phyloP scores from a whole-genome alignment of 2,113 vertebrate species.

The Peucedramus taeniatus region DNA sequence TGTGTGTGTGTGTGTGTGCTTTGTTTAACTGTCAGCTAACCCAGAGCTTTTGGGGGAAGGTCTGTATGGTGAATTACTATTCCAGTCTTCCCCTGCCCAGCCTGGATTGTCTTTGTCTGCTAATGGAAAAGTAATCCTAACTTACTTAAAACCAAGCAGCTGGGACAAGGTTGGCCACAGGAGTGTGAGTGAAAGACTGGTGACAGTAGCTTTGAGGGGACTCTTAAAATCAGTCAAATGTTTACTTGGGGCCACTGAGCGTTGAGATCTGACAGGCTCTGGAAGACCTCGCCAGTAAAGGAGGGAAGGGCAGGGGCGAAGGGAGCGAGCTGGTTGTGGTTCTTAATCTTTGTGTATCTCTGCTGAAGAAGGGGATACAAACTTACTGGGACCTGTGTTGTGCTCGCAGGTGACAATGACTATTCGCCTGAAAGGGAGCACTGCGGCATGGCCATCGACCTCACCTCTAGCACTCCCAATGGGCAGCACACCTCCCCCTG shows the following conservation, averaged over 20 bases:
- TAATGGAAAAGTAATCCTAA: background rate
- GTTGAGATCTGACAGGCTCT: background rate
- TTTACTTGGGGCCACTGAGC: background rate
- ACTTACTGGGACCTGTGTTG: conserved; percentile 58
- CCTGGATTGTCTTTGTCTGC: background rate
- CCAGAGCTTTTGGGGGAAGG: background rate
- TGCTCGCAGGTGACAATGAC: conserved; percentile 91
- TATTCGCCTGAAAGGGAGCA: conserved; percentile 92
- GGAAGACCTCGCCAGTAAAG: background rate
- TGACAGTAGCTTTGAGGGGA: background rate
- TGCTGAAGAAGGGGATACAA: background rate
- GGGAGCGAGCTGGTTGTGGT: rapidly evolving
- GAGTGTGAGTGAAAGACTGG: background rate
- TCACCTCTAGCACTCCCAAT: conserved; percentile 89
- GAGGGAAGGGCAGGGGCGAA: background rate
- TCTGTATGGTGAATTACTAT: background rate
- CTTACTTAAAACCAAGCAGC: background rate
- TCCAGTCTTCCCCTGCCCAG: background rate
- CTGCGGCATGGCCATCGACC: conserved; percentile 86
- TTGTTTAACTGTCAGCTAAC: background rate
- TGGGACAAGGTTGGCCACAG: background rate
- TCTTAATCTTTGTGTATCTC: background rate
- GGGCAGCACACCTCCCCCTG: conserved; percentile 85
- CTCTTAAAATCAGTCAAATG: background rate
- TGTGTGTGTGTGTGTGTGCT: background rate